Evolutionary conservation across 2,797 vertebrate species (phyloP), one percentile per base, ranked within the genome.

Genomic region (Ctenopoma kingsleyae): DNA sequence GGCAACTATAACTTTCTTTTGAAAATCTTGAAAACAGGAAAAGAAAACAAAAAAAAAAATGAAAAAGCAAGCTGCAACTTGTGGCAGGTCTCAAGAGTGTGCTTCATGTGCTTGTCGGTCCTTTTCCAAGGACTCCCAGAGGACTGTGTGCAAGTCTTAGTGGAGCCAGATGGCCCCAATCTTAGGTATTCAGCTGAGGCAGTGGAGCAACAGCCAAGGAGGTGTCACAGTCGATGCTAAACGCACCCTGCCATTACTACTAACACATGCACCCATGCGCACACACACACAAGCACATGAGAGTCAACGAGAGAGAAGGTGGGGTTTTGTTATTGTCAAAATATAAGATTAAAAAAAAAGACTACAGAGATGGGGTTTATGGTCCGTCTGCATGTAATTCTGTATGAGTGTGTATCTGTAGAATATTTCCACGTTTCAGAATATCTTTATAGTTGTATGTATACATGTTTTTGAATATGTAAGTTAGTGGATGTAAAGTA

Each of bases 101-200:
- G 65, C 57, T 79, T 86, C 63, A 71, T 80, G 64, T 5, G 22
- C 67, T 74, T 87, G 80, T 79, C 72, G 20, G 73, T 58, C 72
- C 78, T 81, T 81, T 58, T 73, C 75, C 87, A 87, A 90, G 89
- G 87, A 89, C 90, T 88, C 85, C 74, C 81, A 78, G 82, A 87
- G 86, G 85, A 88, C 83, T 83, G 78, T 69, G 76, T 67, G 78
- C 67, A 66, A 75, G 75, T 86, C 79, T 81, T 67, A 73, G 76
- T 56, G 60, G 59, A 78, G 71, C 90, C 90, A 91, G 88, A 91
- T 91, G 91, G 89, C 81, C 85, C 77, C 71, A 81, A 79, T 89
- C 79, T 91, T 84, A 88, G 81, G 86, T 89, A 90, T 89, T 89
- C 90, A 86, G 76, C 79, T 22, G 69, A 85, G 61, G 63, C 69